Evolutionary conservation across 2,888 invertebrate genomes (phyloP).

Genomic region (Chalcosyrphus nemorum): DNA sequence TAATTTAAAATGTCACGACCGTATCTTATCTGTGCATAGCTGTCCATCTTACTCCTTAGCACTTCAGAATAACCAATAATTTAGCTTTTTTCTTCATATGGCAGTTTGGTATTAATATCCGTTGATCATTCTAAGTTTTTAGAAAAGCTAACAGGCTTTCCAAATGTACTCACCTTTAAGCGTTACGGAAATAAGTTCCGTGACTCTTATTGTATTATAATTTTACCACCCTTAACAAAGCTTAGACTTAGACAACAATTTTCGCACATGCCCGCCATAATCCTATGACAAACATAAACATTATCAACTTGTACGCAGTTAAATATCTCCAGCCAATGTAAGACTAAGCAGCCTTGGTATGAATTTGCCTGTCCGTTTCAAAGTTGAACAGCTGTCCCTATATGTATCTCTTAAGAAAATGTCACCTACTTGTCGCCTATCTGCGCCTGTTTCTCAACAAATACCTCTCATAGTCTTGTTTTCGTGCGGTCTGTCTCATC

Average conservation of each 20-base stretch:
- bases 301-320: background rate
- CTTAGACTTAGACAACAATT: too few species aligned
- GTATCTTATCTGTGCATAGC: background rate
- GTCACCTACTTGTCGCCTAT: slow-evolving; percentile 25
- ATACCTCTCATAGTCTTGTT: background rate
- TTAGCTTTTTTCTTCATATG: too few species aligned
- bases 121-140: too few species aligned
- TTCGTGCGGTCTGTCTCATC: background rate
- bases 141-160: too few species aligned
- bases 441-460: slow-evolving; percentile 1
- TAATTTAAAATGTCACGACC: background rate
- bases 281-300: background rate
- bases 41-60: background rate
- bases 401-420: background rate
- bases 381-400: background rate
- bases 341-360: background rate
- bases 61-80: too few species aligned
- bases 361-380: background rate
- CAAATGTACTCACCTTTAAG: too few species aligned
- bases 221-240: too few species aligned
- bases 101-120: too few species aligned
- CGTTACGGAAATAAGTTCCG: too few species aligned
- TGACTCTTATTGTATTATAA: too few species aligned
- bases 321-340: background rate
- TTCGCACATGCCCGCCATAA: background rate